A percentile compares a stretch with the other conserved stretches of the same genome.
phyloP scores from a whole-genome alignment of 2,888 invertebrate species.

The Adelognathus sp. region DNA sequence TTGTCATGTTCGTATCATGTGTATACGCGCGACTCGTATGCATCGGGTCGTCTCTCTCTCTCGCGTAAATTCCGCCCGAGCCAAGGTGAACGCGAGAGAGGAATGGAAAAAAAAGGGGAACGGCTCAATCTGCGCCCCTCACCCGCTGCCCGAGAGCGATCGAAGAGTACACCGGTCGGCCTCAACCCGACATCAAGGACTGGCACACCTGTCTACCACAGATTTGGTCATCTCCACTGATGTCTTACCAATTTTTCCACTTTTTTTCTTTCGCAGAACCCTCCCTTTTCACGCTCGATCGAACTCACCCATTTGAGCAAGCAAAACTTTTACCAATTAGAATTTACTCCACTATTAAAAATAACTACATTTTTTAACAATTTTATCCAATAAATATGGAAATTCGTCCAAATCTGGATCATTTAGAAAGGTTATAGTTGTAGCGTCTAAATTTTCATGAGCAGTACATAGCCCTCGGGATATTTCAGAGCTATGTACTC shows the following conservation, averaged over 20 bases:
- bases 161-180: conserved; percentile 49
- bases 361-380: too few species aligned
- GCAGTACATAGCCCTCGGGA: too few species aligned
- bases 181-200: conserved; percentile 62
- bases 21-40: background rate
- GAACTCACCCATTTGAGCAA: too few species aligned
- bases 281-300: background rate
- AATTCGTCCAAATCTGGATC: too few species aligned
- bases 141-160: background rate
- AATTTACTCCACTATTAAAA: too few species aligned
- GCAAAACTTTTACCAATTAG: too few species aligned
- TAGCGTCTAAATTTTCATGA: too few species aligned
- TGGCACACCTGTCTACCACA: background rate
- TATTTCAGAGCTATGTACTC: too few species aligned
- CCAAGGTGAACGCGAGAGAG: conserved; percentile 62
- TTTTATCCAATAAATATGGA: too few species aligned
- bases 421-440: too few species aligned
- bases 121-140: background rate
- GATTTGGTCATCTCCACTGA: background rate
- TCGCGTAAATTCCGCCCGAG: conserved; percentile 63
- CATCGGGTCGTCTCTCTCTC: conserved; percentile 54
- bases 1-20: too few species aligned
- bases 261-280: background rate
- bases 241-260: background rate
- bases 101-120: conserved; percentile 16